phyloP scores from a whole-genome alignment of 2,797 vertebrate species.

The Gadopsis bispinosus region DNA sequence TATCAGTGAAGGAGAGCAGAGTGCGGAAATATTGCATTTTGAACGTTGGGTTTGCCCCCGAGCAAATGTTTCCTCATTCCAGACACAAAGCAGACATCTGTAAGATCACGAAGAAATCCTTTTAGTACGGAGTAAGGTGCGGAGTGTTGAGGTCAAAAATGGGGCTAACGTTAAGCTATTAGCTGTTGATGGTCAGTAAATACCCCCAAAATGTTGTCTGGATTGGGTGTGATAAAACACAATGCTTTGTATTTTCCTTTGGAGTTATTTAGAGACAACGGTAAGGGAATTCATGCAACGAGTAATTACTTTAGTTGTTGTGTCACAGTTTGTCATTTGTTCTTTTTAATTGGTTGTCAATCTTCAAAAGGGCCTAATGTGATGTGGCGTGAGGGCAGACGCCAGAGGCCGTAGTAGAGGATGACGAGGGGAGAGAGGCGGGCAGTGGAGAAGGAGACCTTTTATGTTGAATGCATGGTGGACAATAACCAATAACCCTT shows the following conservation, averaged over 20 bases:
- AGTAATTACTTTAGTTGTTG: conserved; percentile 3
- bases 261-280: not conserved
- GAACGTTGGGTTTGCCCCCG: not conserved
- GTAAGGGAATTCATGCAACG: not conserved
- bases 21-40: conserved; percentile 16
- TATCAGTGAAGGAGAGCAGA: conserved; percentile 6
- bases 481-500: not conserved
- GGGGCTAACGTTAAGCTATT: too few relatives aligned
- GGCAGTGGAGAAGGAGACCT: not conserved
- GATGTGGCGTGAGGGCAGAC: too few relatives aligned
- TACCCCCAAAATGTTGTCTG: too few relatives aligned
- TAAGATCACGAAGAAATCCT: not conserved
- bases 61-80: conserved; percentile 9
- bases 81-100: conserved; percentile 12
- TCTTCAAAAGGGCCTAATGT: not conserved
- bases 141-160: not conserved
- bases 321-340: not conserved
- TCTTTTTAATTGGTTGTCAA: not conserved
- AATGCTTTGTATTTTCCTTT: not conserved
- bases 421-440: not conserved
- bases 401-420: not conserved
- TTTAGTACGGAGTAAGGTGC: too few relatives aligned
- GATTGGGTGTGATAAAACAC: not conserved
- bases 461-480: not conserved
- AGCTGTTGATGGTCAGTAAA: too few relatives aligned